phyloP scores from a whole-genome alignment of 1,140 invertebrate species.

The Parapsyche elsis region DNA sequence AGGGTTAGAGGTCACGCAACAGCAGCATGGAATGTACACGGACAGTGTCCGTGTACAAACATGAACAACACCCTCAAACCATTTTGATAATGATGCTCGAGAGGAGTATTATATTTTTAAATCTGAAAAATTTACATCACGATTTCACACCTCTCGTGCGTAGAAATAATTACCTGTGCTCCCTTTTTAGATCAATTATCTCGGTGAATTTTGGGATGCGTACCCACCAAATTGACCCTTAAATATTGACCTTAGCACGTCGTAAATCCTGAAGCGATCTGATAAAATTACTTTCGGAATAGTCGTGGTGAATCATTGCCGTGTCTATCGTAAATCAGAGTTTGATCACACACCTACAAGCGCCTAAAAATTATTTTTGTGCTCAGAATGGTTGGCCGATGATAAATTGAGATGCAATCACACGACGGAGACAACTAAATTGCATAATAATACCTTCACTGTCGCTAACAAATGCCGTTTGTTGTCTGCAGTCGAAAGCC shows the following conservation, averaged over 20 bases:
- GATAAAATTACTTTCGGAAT: not conserved
- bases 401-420: slow-evolving; percentile 35
- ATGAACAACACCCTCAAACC: not conserved
- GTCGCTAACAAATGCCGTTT: slow-evolving; percentile 33
- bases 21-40: slow-evolving; percentile 29
- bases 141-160: slow-evolving; percentile 6
- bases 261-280: slow-evolving; percentile 10
- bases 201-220: not conserved
- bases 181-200: slow-evolving; percentile 12
- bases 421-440: slow-evolving; percentile 26
- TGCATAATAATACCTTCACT: slow-evolving; percentile 40
- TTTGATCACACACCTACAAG: too few relatives aligned
- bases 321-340: too few relatives aligned
- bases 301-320: too few relatives aligned
- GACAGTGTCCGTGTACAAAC: not conserved
- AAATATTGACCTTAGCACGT: slow-evolving; percentile 15
- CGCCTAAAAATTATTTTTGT: too few relatives aligned
- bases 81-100: slow-evolving; percentile 14
- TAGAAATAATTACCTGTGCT: slow-evolving; percentile 8
- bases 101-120: not conserved
- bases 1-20: slow-evolving; percentile 42
- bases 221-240: not conserved
- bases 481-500: slow-evolving; percentile 14
- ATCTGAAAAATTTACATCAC: not conserved
- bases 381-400: not conserved